Evolutionary conservation across 1,140 invertebrate species (phyloP).

Genomic region (Apocrypta bakeri): DNA sequence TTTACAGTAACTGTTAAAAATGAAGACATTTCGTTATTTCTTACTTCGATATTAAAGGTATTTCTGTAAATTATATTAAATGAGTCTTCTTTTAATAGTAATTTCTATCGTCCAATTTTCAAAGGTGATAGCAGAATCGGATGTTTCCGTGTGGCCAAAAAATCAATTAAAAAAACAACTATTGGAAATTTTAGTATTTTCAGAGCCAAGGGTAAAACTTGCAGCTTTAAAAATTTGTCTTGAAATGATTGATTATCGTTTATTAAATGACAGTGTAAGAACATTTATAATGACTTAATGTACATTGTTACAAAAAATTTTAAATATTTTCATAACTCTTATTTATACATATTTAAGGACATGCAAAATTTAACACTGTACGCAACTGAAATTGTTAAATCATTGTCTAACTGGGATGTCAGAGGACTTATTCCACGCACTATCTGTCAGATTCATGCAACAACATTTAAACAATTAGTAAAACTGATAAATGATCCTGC

Average conservation of each 20-base stretch:
- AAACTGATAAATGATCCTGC: conserved; percentile 32
- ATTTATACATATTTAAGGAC: conserved; percentile 54
- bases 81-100: conserved; percentile 30
- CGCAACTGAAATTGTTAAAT: conserved; percentile 58
- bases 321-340: background rate
- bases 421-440: conserved; percentile 26
- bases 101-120: no score
- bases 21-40: conserved; percentile 54
- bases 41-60: conserved; percentile 65
- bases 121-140: conserved; percentile 65
- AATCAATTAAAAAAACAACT: conserved; percentile 56
- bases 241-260: conserved; percentile 58
- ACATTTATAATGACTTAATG: no score
- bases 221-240: conserved; percentile 56
- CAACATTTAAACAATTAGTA: conserved; percentile 42
- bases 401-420: conserved; percentile 56
- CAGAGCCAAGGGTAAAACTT: conserved; percentile 60
- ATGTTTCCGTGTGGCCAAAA: conserved; percentile 59
- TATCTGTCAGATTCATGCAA: conserved; percentile 19
- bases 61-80: conserved; percentile 27
- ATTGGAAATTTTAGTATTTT: conserved; percentile 56
- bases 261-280: conserved; percentile 54
- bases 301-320: background rate
- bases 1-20: conserved; percentile 60
- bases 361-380: conserved; percentile 49